A percentile compares a stretch with the other conserved stretches of the same genome.
Conservation (phyloP, 2,888 invertebrate species). For the Scaptomyza cyrtandrae region DNA sequence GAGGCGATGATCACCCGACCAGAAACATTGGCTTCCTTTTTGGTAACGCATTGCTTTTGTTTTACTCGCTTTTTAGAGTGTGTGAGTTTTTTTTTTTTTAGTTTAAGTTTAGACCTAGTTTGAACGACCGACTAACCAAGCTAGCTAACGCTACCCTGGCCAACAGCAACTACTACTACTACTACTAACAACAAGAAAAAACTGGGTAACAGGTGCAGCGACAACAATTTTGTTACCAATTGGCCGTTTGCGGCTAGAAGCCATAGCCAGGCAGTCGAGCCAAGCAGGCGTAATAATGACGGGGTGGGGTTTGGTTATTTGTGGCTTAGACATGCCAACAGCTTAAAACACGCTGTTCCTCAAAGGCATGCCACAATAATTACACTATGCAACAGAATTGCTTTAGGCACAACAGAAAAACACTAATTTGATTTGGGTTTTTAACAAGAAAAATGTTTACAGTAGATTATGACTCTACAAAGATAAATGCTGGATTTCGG, state of each 20-base stretch:
- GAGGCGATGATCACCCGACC: constrained; percentile 65
- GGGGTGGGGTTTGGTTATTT: constrained; percentile 15
- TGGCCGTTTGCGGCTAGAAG: constrained; percentile 58
- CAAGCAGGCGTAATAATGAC: constrained; percentile 29
- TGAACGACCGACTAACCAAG: constrained; percentile 73
- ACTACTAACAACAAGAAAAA: constrained; percentile 34
- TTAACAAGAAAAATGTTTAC: not conserved
- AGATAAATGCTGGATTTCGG: not conserved
- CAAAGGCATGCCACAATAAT: constrained; percentile 39
- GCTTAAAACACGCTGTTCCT: constrained; percentile 17
- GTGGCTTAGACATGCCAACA: constrained; percentile 25
- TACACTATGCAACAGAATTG: constrained; percentile 47
- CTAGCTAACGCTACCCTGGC: constrained; percentile 43
- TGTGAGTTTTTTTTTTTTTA: constrained; percentile 11
- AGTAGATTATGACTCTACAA: not conserved
- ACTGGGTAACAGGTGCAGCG: constrained; percentile 74
- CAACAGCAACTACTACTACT: constrained; percentile 35
- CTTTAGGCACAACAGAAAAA: not conserved
- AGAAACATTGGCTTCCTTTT: constrained; percentile 78
- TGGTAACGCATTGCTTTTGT: constrained; percentile 30
- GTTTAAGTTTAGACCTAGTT: constrained; percentile 68
- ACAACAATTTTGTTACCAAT: constrained; percentile 62
- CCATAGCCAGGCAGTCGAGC: constrained; percentile 49
- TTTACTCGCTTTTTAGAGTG: constrained; percentile 13
- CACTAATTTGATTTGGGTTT: not conserved